Evolutionary conservation across 2,113 vertebrate species (phyloP), one percentile per base, ranked within the genome.

Genomic region (Brachyhypopomus gauderio): DNA sequence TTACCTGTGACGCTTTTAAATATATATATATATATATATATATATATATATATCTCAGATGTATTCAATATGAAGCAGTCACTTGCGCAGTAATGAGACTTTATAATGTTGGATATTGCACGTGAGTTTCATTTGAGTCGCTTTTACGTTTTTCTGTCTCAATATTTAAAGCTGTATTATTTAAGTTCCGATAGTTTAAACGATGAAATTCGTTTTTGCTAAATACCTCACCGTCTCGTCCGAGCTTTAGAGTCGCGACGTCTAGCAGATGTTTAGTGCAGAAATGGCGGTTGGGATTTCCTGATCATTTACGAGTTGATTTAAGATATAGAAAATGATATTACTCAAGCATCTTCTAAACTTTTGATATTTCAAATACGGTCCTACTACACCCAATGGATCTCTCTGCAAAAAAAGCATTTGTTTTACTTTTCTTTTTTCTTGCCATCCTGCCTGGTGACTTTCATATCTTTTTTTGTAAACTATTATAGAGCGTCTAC

Each of bases 261-360:
- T 60, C 73, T 70, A 30, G 83, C 71, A 85, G 12, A 56, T 82
- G 76, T 67, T 67, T 34, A 85, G 38, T 72, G 45, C 60, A 70
- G 72, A 85, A 77, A 85, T 81, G 75, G 71, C 56, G 71, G 71
- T 30, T 59, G 41, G 67, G 62, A 41, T 73, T 80, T 76, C 5
- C 3, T 45, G 56, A 52, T 69, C 5, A 60, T 63, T 34, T 52
- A 52, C 2, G 75, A 19, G 22, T 27, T 77, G 41, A 30, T 73
- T 23, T 64, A 81, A 80, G 36, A 25, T 27, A 27, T 38, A 72
- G 77, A 72, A 72, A 72, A 59, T 63, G n/a, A 16, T 56, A 5
- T 73, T 73, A 62, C 63, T 23, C 8, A 79, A 41, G 14, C 69
- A 71, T 70, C 59, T 79, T 67, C 19, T 20, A 20, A 36, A 38